phyloP scores from a whole-genome alignment of 2,113 vertebrate species.

The Prunella fulvescens region DNA sequence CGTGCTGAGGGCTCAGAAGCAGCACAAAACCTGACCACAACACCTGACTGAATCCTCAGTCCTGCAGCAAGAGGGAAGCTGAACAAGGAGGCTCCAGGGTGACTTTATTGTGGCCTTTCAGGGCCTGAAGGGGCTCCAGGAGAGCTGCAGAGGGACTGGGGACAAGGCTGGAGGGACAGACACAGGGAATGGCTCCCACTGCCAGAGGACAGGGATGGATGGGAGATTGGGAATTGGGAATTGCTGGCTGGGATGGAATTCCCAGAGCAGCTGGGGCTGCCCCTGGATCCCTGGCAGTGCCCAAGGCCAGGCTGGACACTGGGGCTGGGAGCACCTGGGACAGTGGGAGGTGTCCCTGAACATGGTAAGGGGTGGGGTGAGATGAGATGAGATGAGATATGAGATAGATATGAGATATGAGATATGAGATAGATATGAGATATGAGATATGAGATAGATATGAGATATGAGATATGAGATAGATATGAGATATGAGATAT shows the following conservation, averaged over 20 bases:
- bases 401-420: neutral
- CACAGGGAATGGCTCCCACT: neutral
- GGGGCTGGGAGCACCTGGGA: neutral
- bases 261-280: neutral
- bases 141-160: neutral
- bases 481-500: too few relatives aligned
- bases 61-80: neutral
- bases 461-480: neutral
- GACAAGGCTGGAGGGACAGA: neutral
- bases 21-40: neutral
- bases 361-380: neutral
- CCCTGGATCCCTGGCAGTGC: neutral
- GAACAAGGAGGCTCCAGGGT: neutral
- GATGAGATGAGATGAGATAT: neutral
- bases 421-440: neutral
- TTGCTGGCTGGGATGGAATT: neutral
- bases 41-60: neutral
- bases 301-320: neutral
- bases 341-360: neutral
- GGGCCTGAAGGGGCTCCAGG: neutral
- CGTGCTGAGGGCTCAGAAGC: neutral
- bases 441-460: neutral
- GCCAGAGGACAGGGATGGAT: rapidly evolving
- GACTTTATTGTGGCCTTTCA: neutral
- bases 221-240: neutral